Base-by-base conservation (phyloP, 2,888 invertebrate genomes). In the Epicampocera succincta region DNA sequence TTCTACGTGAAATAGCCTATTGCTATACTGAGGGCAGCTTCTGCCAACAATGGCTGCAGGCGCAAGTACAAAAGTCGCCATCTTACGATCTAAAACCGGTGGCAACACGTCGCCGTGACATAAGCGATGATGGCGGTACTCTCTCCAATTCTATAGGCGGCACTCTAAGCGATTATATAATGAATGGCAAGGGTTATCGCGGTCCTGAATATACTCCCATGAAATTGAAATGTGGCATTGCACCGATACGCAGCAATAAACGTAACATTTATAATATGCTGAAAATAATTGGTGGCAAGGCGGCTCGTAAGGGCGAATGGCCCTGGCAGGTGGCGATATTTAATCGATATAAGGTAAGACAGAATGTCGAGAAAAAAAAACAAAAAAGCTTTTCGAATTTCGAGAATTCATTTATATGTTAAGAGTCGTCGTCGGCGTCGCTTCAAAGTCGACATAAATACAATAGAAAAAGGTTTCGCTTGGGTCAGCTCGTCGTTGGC, bases 311-410 rank as follows among this genome's bases (percentile, higher is more conserved):
- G 61, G 96, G 97, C 46, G 95, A 95, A 88, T 98, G 98, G 98
- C 97, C 97, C 0, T 98, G 98, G 98, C 97, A 98, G 92, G 97
- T 97, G 19, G 97, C 96, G 66, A 94, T 98, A 68, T 93, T 98
- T 78, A 98, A 97, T 90, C 93, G 95, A 87, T 95, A 94, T 90
- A 94, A 94, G 92, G 96, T 96, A 91, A 84, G 81, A 42, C n/a
- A n/a, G n/a, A n/a, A n/a, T n/a, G n/a, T n/a, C n/a, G n/a, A n/a
- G n/a, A n/a, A n/a, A n/a, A n/a, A n/a, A n/a, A n/a, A n/a, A n/a
- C n/a, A n/a, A n/a, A n/a, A n/a, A n/a, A n/a, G n/a, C n/a, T n/a
- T n/a, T n/a, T n/a, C n/a, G n/a, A n/a, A n/a, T n/a, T n/a, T n/a
- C n/a, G n/a, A n/a, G n/a, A n/a, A n/a, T n/a, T n/a, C n/a, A n/a